Percentiles rank a stretch among this genome's conserved stretches.
These are phyloP conservation scores for Microtus richardsoni DNA, from an alignment of 2,113 vertebrate genomes.

Conservation along the genomic window DNA sequence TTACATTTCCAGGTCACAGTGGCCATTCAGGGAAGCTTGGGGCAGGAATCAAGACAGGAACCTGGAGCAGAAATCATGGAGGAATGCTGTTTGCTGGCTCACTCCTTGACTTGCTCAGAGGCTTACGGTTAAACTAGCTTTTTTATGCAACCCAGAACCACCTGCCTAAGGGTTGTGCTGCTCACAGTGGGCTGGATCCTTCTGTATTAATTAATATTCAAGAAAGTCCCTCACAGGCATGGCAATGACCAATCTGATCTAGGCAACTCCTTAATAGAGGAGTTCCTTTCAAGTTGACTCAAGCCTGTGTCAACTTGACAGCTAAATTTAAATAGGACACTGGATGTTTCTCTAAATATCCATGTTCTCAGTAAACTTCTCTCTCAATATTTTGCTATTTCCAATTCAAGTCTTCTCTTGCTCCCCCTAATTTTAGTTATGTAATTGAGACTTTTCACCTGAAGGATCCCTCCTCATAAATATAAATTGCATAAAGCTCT, in stretches of 20 bases:
- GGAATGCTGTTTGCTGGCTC: not conserved
- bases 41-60: not conserved
- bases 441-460: constrained; percentile 6
- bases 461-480: not conserved
- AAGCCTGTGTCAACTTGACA: not conserved
- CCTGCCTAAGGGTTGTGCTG: not conserved
- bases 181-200: not conserved
- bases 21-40: not conserved
- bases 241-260: not conserved
- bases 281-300: not conserved
- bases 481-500: constrained; percentile 13
- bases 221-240: not conserved
- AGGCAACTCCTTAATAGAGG: not conserved
- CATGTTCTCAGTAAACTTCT: constrained; percentile 5
- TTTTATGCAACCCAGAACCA: not conserved
- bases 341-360: not conserved
- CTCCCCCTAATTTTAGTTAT: not conserved
- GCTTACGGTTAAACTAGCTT: not conserved
- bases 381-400: not conserved
- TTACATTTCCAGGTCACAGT: not conserved
- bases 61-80: not conserved
- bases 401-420: constrained; percentile 1
- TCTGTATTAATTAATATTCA: not conserved
- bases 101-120: not conserved
- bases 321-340: not conserved